Conservation (phyloP, 2,797 vertebrate species). For the Anas acuta region DNA sequence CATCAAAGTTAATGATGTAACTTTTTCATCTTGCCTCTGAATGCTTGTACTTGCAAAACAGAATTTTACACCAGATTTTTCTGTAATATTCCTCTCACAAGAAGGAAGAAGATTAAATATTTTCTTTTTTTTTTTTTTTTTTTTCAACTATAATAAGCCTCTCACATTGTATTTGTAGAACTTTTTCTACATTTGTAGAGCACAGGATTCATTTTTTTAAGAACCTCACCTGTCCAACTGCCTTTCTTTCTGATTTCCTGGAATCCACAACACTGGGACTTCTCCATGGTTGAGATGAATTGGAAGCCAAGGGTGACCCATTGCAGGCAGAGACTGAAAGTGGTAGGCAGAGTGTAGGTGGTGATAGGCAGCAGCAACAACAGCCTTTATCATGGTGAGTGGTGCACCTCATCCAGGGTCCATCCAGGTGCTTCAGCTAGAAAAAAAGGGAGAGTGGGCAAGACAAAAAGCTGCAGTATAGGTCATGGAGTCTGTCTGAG, state of each 20-base stretch:
- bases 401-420: not conserved
- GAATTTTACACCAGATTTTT: not conserved
- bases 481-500: not conserved
- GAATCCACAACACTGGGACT: not conserved
- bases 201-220: not conserved
- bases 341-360: not conserved
- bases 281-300: not conserved
- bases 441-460: not conserved
- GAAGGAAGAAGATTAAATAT: not conserved
- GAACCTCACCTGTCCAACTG: not conserved
- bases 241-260: not conserved
- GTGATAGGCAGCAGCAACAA: not conserved
- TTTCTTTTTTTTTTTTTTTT: not conserved
- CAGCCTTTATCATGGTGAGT: fast-evolving
- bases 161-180: not conserved
- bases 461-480: not conserved
- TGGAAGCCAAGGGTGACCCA: not conserved
- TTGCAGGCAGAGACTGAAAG: not conserved
- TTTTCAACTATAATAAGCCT: not conserved
- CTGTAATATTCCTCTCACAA: not conserved
- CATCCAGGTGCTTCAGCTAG: not conserved
- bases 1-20: not conserved
- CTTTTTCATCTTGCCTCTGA: not conserved
- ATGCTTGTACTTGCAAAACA: not conserved
- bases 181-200: too few relatives aligned